Percentiles rank a stretch among this genome's conserved stretches.
These are phyloP conservation scores for Spodoptera exigua DNA, from an alignment of 2,888 invertebrate genomes.

Conservation along the genomic window DNA sequence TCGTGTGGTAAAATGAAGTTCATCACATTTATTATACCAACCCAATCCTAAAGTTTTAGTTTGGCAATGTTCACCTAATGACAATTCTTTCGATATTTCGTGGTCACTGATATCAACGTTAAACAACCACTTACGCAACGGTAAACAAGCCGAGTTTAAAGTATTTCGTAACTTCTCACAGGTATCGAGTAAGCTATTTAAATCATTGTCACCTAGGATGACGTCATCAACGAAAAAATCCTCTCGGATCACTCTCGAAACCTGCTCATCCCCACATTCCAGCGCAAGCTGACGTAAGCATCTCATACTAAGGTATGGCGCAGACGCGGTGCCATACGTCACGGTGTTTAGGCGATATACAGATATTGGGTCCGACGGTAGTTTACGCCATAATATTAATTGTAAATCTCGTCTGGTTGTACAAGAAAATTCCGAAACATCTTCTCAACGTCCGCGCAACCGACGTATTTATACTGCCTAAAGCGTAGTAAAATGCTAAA, in stretches of 20 bases:
- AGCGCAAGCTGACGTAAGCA: slow-evolving; percentile 10
- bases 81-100: background rate
- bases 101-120: too few species aligned
- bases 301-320: slow-evolving; percentile 16
- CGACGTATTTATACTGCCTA: slow-evolving; percentile 16
- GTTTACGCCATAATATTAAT: slow-evolving; percentile 10
- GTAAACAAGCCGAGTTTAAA: too few species aligned
- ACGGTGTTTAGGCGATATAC: too few species aligned
- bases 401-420: slow-evolving; percentile 8
- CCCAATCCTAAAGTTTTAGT: background rate
- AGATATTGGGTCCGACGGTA: background rate
- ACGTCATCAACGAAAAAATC: slow-evolving; percentile 16
- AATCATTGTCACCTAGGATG: slow-evolving; percentile 2
- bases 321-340: too few species aligned
- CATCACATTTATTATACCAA: background rate
- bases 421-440: slow-evolving; percentile 19
- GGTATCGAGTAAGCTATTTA: too few species aligned
- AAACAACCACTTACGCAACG: slow-evolving; percentile 14
- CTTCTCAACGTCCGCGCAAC: slow-evolving; percentile 14
- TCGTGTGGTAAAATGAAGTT: background rate
- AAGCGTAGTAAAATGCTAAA: slow-evolving; percentile 16
- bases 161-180: slow-evolving; percentile 11
- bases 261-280: slow-evolving; percentile 8
- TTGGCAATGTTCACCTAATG: background rate
- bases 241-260: slow-evolving; percentile 6